Conservation (phyloP, 2,888 invertebrate genomes). For the Orthonychiurus folsomi region DNA sequence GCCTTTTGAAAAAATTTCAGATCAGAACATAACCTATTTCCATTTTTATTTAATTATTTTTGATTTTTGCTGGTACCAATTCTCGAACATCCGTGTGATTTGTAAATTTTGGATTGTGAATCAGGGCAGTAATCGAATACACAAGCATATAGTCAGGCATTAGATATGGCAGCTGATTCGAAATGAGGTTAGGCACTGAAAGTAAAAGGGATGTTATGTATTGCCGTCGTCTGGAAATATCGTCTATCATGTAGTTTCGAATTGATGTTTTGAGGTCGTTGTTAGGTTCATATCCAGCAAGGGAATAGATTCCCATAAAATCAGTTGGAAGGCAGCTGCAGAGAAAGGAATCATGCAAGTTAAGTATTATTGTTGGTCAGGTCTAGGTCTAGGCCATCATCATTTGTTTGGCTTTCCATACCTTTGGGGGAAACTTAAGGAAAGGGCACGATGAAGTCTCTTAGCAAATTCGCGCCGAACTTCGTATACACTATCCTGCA, state of each 20-base stretch:
- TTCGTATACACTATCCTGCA: background rate
- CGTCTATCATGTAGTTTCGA: background rate
- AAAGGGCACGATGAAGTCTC: background rate
- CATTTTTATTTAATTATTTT: too few relatives aligned
- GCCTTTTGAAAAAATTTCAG: too few relatives aligned
- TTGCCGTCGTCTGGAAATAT: slow-evolving; percentile 1
- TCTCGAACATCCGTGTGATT: background rate
- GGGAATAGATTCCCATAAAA: slow-evolving; percentile 3
- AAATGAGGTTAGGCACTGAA: too few relatives aligned
- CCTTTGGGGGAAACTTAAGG: background rate
- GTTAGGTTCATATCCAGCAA: background rate
- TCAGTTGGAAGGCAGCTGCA: background rate
- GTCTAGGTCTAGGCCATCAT: too few relatives aligned
- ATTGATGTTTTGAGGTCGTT: background rate
- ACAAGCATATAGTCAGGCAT: slow-evolving; percentile 4
- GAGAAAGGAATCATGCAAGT: too few relatives aligned
- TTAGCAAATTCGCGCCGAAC: background rate
- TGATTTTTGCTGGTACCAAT: too few relatives aligned
- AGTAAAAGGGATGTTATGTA: too few relatives aligned
- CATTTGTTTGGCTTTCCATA: too few relatives aligned
- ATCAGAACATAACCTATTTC: too few relatives aligned
- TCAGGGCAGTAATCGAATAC: slow-evolving; percentile 2
- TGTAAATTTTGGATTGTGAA: slow-evolving; percentile 2
- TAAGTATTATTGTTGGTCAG: too few relatives aligned
- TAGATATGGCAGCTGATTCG: background rate